Evolutionary conservation across 2,888 invertebrate genomes (phyloP).

Genomic region (Diplazon laetatorius): DNA sequence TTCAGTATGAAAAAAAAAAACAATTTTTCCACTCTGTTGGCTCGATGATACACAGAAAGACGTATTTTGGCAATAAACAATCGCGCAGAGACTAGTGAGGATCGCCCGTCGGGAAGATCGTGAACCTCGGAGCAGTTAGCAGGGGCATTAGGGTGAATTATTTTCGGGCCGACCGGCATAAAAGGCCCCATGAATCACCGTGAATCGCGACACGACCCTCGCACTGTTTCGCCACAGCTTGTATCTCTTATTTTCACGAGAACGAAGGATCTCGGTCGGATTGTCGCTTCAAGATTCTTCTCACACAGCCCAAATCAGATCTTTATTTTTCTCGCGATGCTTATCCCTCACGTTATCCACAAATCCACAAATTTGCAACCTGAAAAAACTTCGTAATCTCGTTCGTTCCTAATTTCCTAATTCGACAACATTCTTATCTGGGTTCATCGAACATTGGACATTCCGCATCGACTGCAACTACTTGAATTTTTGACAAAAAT

Average conservation of each 20-base stretch:
- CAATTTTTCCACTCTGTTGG: background rate
- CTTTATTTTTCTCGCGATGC: constrained; percentile 68
- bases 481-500: too few relatives aligned
- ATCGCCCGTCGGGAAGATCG: constrained; percentile 50
- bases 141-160: constrained; percentile 81
- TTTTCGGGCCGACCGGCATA: constrained; percentile 75
- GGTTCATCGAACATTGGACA: background rate
- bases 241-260: constrained; percentile 51
- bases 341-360: constrained; percentile 45
- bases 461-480: background rate
- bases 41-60: constrained; percentile 69
- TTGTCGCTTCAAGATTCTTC: constrained; percentile 66
- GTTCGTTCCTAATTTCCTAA: constrained; percentile 54
- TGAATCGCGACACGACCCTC: constrained; percentile 71
- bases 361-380: constrained; percentile 20
- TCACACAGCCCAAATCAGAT: constrained; percentile 70
- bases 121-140: constrained; percentile 78
- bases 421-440: constrained; percentile 21
- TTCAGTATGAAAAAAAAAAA: background rate
- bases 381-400: constrained; percentile 42
- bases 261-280: constrained; percentile 72
- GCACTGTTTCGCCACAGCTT: constrained; percentile 26
- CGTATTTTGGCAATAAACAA: constrained; percentile 79
- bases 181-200: constrained; percentile 80
- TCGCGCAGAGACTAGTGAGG: constrained; percentile 64